Evolutionary conservation across 2,888 invertebrate genomes (phyloP), one percentile per base, ranked within the genome.

Genomic region (Pilophorus perplexus): DNA sequence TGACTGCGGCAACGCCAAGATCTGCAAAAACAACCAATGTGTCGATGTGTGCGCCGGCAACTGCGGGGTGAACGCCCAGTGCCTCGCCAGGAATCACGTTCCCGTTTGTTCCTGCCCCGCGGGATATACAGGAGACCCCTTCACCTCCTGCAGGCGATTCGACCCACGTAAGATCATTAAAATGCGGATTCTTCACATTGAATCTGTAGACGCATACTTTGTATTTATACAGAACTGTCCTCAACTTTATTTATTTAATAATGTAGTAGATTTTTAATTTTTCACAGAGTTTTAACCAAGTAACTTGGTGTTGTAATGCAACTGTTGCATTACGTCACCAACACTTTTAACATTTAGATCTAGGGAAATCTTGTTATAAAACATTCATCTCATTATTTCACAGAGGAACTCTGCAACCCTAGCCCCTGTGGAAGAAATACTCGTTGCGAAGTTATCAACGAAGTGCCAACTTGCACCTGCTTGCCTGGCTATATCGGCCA

Each of bases 351-450:
- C n/a, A n/a, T n/a, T n/a, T n/a, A n/a, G n/a, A n/a, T n/a, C n/a
- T n/a, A n/a, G n/a, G n/a, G n/a, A n/a, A n/a, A n/a, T n/a, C n/a
- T n/a, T n/a, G n/a, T n/a, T n/a, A n/a, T n/a, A n/a, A n/a, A n/a
- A n/a, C n/a, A n/a, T n/a, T n/a, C n/a, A n/a, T n/a, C n/a, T n/a
- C n/a, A n/a, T n/a, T n/a, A n/a, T 44, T 92, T 33, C 33, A 33
- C 33, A 33, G 33, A 33, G 6, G 33, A 33, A 6, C 12, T 8
- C 44, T 92, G 91, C 75, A 86, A 87, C 74, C 90, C 89, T 12
- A 88, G 85, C 69, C 90, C 91, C 0, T 92, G 92, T 72, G 92
- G 91, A 5, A 73, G 75, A 40, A 91, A 92, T 77, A 90, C 91
- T 0, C 85, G 87, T 59, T 92, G 92, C 76, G 87, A 88, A 74